A percentile compares a stretch with the other conserved stretches of the same genome.
These are phyloP conservation scores for Dipodomys spectabilis DNA, from an alignment of 2,113 vertebrate genomes.

Conservation along the genomic window DNA sequence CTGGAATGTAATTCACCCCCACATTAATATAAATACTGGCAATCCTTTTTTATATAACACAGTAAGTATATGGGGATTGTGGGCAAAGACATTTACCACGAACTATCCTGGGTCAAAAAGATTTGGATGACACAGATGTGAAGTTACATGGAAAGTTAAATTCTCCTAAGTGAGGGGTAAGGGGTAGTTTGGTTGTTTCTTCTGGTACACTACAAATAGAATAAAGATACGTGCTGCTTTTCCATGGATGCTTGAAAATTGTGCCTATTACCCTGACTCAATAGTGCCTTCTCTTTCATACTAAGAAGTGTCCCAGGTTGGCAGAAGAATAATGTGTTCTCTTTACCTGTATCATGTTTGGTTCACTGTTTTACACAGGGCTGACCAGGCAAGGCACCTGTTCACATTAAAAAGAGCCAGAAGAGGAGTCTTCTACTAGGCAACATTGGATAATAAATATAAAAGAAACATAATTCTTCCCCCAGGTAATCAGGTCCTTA, in stretches of 20 bases:
- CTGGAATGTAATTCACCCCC: constrained; percentile 32
- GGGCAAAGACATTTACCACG: neutral
- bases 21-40: neutral
- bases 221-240: neutral
- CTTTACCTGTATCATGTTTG: neutral
- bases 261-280: neutral
- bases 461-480: neutral
- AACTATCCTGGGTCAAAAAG: neutral
- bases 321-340: neutral
- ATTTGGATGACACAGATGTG: neutral
- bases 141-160: neutral
- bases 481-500: neutral
- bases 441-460: neutral
- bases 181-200: neutral
- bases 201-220: neutral
- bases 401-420: neutral
- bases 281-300: neutral
- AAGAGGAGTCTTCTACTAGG: neutral
- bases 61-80: neutral
- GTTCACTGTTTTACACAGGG: neutral
- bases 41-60: neutral
- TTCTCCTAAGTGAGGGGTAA: neutral
- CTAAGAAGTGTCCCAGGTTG: neutral
- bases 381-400: neutral
- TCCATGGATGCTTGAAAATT: neutral